Conservation (phyloP, 2,888 invertebrate genomes). For the Microctonus hyperodae region DNA sequence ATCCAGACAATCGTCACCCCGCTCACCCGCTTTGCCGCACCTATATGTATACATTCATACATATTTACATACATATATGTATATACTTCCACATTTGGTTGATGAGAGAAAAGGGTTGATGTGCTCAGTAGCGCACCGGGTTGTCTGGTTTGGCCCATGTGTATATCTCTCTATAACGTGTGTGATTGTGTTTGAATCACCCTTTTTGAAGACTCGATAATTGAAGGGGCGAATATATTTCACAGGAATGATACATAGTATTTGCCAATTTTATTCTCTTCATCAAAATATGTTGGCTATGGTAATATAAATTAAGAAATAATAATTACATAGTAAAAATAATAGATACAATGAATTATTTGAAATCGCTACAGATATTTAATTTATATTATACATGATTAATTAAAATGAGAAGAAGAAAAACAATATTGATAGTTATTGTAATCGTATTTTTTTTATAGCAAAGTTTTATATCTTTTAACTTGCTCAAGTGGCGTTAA, state of each 20-base stretch:
- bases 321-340: slow-evolving; percentile 19
- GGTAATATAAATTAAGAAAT: slow-evolving; percentile 11
- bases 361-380: no score
- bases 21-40: slow-evolving; percentile 27
- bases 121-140: background rate
- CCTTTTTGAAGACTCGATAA: slow-evolving; percentile 33
- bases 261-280: slow-evolving; percentile 12
- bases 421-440: no score
- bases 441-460: no score
- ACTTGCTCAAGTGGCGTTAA: slow-evolving; percentile 42
- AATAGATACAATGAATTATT: slow-evolving; percentile 14
- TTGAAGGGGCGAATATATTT: slow-evolving; percentile 32
- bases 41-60: slow-evolving; percentile 5
- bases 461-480: slow-evolving; percentile 23
- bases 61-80: slow-evolving; percentile 5
- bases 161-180: background rate
- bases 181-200: slow-evolving; percentile 10
- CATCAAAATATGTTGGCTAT: background rate
- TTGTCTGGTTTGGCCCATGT: background rate
- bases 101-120: background rate
- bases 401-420: no score
- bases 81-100: background rate
- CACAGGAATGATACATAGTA: slow-evolving; percentile 35
- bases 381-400: no score
- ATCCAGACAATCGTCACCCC: slow-evolving; percentile 48